Evolutionary conservation across 2,888 invertebrate species (phyloP).

Genomic region (Chymomyza caudatula): DNA sequence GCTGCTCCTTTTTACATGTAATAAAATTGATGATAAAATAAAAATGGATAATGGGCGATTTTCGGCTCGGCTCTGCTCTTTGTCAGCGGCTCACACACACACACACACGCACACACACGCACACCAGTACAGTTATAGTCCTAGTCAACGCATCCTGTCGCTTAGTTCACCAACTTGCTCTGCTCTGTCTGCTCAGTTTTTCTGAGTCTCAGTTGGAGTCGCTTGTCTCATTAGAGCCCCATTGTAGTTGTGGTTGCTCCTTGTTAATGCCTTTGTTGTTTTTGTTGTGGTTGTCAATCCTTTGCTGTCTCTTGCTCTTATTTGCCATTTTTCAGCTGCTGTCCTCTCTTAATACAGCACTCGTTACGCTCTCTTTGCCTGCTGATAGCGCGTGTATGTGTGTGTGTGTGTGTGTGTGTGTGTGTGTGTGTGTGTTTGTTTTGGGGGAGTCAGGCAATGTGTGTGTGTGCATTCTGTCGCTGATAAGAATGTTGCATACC

Average conservation of each 20-base stretch:
- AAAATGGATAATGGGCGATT: conserved; percentile 73
- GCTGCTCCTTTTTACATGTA: conserved; percentile 60
- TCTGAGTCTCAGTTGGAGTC: not conserved
- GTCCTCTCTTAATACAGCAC: not conserved
- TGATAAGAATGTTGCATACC: conserved; percentile 58
- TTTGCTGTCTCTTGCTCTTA: not conserved
- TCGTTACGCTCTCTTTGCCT: conserved; percentile 25
- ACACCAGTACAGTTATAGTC: not conserved
- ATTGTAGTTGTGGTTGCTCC: not conserved
- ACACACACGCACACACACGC: not conserved
- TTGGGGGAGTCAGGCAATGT: not conserved
- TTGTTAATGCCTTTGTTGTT: not conserved
- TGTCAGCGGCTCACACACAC: conserved; percentile 3
- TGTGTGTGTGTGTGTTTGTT: conserved; percentile 9
- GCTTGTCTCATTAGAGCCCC: not conserved
- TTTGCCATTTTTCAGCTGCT: not conserved
- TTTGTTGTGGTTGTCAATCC: not conserved
- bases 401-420: conserved; percentile 13
- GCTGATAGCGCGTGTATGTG: conserved; percentile 10
- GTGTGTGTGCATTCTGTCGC: conserved; percentile 30
- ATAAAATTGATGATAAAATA: conserved; percentile 74
- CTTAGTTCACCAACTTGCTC: conserved; percentile 1
- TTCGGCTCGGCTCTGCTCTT: conserved; percentile 50
- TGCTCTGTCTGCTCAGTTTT: not conserved
- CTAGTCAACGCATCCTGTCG: not conserved